phyloP scores from a whole-genome alignment of 2,888 invertebrate genomes.

The Deilephila porcellus region DNA sequence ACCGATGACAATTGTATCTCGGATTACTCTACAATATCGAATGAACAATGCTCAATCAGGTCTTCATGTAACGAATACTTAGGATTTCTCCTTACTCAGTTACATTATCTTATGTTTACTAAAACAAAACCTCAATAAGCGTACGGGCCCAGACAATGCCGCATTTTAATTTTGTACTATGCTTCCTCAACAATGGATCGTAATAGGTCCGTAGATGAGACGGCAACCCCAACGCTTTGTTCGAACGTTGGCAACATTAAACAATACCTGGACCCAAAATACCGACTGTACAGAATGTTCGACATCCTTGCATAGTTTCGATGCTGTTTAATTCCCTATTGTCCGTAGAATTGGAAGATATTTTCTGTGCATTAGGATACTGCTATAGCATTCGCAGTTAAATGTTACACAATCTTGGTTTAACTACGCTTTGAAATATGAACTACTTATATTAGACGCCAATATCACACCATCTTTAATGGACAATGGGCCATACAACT shows the following conservation, averaged over 20 bases:
- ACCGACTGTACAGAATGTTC: slow-evolving; percentile 8
- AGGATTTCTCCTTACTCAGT: slow-evolving; percentile 23
- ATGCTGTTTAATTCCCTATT: neutral
- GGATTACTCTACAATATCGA: neutral
- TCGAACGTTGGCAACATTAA: slow-evolving; percentile 71
- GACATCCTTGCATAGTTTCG: slow-evolving; percentile 2
- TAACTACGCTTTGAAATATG: too few relatives aligned
- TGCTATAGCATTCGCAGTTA: too few relatives aligned
- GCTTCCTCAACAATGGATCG: slow-evolving; percentile 74
- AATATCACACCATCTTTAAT: too few relatives aligned
- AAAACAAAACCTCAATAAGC: slow-evolving; percentile 66
- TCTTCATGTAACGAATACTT: slow-evolving; percentile 26
- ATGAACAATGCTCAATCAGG: slow-evolving; percentile 30
- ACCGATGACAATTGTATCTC: slow-evolving; percentile 10
- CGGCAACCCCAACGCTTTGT: slow-evolving; percentile 75
- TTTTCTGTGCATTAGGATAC: neutral
- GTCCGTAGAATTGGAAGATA: neutral
- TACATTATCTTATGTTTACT: slow-evolving; percentile 48
- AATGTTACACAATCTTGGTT: too few relatives aligned
- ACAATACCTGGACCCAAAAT: slow-evolving; percentile 71
- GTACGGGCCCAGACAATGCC: slow-evolving; percentile 73
- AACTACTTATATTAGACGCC: too few relatives aligned
- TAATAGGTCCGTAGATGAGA: slow-evolving; percentile 80
- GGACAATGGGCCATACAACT: too few relatives aligned
- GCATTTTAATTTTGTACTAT: slow-evolving; percentile 81